These are phyloP conservation scores for Thunnus maccoyii DNA, from an alignment of 2,113 vertebrate species.

Conservation along the genomic window DNA sequence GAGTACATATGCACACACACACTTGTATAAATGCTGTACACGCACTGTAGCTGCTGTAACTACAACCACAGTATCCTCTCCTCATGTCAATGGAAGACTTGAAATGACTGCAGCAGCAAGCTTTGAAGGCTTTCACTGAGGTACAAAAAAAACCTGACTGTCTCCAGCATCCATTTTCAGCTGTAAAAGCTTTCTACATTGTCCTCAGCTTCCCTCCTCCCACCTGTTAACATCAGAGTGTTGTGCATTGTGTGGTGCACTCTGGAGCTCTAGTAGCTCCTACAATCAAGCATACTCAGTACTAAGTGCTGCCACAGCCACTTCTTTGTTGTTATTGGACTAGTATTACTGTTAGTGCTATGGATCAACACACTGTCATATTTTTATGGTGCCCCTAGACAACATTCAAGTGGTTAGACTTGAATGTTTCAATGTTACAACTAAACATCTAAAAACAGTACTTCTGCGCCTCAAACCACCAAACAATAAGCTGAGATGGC, in stretches of 20 bases:
- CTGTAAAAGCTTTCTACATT: conserved; percentile 16
- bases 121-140: not conserved
- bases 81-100: no score
- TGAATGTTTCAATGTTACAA: no score
- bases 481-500: no score
- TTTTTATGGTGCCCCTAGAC: not conserved
- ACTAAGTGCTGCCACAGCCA: not conserved
- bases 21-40: not conserved
- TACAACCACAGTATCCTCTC: not conserved
- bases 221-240: conserved; percentile 10
- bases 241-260: conserved; percentile 2
- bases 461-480: no score
- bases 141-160: not conserved
- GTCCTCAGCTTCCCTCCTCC: conserved; percentile 4
- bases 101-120: not conserved
- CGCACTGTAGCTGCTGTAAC: conserved; percentile 14
- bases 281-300: conserved; percentile 29
- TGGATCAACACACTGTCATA: not conserved
- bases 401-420: not conserved
- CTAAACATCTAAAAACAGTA: no score
- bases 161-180: conserved; percentile 12
- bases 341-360: no score
- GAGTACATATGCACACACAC: conserved; percentile 14
- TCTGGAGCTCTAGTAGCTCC: conserved; percentile 16
- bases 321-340: conserved; percentile 19